Conservation (phyloP, 2,797 vertebrate species). For the Todus mexicanus region DNA sequence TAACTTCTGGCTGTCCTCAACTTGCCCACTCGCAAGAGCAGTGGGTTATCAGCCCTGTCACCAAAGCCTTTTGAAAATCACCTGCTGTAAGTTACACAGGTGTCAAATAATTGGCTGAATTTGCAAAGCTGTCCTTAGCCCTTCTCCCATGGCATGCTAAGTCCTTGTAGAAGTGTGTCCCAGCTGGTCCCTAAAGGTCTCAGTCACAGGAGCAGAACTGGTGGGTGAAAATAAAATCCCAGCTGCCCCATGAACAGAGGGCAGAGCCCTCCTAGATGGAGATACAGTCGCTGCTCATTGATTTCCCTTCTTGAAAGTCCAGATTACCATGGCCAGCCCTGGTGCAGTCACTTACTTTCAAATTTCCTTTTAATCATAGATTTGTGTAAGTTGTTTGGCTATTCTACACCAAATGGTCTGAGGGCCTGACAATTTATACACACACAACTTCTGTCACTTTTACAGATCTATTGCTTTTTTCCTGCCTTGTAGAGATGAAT, state of each 20-base stretch:
- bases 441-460: not conserved
- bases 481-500: not conserved
- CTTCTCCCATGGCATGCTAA: not conserved
- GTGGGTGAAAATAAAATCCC: not conserved
- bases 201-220: not conserved
- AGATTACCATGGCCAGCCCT: no score
- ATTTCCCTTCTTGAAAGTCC: not conserved
- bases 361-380: not conserved
- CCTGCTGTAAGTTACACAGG: not conserved
- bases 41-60: not conserved
- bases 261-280: not conserved
- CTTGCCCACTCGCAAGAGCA: fast-evolving
- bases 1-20: not conserved
- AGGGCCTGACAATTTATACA: not conserved
- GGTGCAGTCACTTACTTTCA: not conserved
- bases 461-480: not conserved
- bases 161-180: not conserved
- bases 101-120: fast-evolving
- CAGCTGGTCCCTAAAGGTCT: not conserved
- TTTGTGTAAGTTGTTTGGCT: not conserved
- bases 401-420: not conserved
- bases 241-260: not conserved
- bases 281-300: not conserved
- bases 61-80: not conserved
- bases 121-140: not conserved